A percentile compares a stretch with the other conserved stretches of the same genome.
Evolutionary conservation across 2,888 invertebrate species (phyloP).

Genomic region (Drosophila austrosaltans): DNA sequence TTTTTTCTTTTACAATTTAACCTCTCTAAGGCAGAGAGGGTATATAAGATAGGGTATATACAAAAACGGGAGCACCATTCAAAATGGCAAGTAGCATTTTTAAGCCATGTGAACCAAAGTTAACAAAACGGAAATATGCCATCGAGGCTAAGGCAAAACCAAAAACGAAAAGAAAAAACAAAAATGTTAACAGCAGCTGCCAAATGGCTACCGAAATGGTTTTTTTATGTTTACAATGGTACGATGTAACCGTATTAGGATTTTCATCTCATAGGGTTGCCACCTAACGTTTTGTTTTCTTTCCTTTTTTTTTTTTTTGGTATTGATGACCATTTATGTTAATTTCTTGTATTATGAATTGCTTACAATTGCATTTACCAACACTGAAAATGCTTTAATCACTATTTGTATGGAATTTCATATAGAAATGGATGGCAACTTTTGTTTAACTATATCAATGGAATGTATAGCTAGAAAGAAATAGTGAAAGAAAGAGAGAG

Average conservation of each 20-base stretch:
- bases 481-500: conserved; percentile 14
- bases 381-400: not conserved
- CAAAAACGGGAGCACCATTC: conserved; percentile 62
- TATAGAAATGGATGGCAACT: conserved; percentile 5
- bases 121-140: conserved; percentile 74
- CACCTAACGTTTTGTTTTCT: not conserved
- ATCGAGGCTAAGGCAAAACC: conserved; percentile 32
- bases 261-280: conserved; percentile 9
- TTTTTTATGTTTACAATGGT: conserved; percentile 32
- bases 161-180: conserved; percentile 37
- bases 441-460: conserved; percentile 34
- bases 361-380: conserved; percentile 2
- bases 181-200: conserved; percentile 73
- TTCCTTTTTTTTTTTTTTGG: not conserved
- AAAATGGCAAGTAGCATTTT: conserved; percentile 25
- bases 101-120: conserved; percentile 31
- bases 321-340: not conserved
- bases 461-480: conserved; percentile 69
- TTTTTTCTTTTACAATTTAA: no score
- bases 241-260: conserved; percentile 7
- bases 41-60: not conserved
- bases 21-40: no score
- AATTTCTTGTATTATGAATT: not conserved
- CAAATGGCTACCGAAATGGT: conserved; percentile 44
- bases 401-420: not conserved